Percentiles rank a stretch among this genome's conserved stretches.
Conservation (phyloP, 2,888 invertebrate genomes). For the Tiliacea citrago region DNA sequence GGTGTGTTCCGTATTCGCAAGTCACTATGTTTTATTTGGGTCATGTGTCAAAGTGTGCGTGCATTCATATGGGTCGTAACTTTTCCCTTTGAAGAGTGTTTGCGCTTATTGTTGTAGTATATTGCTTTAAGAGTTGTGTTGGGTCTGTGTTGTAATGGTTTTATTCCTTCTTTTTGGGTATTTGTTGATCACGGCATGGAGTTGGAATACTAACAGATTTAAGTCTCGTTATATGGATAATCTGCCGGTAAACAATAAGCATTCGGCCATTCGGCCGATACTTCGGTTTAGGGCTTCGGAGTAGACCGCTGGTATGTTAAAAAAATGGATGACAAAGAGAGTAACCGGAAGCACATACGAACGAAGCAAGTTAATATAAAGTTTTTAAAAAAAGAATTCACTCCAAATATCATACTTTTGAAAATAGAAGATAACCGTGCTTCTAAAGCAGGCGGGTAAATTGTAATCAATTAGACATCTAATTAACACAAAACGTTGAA, state of each 20-base stretch:
- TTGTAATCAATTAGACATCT: too few species aligned
- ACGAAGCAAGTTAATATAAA: too few species aligned
- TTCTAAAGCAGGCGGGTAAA: too few species aligned
- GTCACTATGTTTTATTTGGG: conserved; percentile 57
- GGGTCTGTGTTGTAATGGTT: conserved; percentile 26
- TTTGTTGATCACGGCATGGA: neutral
- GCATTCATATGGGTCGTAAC: conserved; percentile 37
- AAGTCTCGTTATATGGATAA: neutral
- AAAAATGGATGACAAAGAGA: too few species aligned
- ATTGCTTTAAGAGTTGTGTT: conserved; percentile 29
- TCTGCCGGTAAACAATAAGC: neutral
- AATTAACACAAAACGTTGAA: neutral
- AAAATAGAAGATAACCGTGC: neutral
- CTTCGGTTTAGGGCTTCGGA: too few species aligned
- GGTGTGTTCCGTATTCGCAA: conserved; percentile 44
- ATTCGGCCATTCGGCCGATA: too few species aligned
- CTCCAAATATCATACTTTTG: neutral
- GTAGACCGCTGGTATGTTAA: too few species aligned
- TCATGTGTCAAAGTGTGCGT: conserved; percentile 48
- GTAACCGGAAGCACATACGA: too few species aligned
- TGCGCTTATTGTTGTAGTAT: conserved; percentile 38
- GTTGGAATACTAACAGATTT: neutral
- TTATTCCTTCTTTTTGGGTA: conserved; percentile 1
- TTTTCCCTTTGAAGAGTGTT: conserved; percentile 46
- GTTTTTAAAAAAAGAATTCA: too few species aligned